Base-by-base conservation (phyloP, 2,888 invertebrate species). In the Eristalis tenax region DNA sequence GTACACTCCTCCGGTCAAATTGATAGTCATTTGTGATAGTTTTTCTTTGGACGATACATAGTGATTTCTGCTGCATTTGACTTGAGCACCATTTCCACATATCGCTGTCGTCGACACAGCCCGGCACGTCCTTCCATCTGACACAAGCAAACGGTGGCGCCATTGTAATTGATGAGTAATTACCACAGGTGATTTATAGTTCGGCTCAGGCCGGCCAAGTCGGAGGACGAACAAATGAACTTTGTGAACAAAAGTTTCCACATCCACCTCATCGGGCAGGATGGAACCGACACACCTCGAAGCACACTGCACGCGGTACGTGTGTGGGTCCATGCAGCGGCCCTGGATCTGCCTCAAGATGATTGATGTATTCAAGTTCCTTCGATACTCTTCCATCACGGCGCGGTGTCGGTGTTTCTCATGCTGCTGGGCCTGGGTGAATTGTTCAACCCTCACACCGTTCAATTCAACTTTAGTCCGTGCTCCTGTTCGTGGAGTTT, bases 151-250 rank as follows among this genome's bases (percentile, higher is more conserved):
- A 64, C 76, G 28, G 40, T 61, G 18, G 28, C 56, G 28, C 32
- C 65, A 61, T 61, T 75, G 59, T 83, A 83, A 79, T 83, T 83
- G 83, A 83, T 80, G 80, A 79, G 74, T 70, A 79, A 75, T 70
- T 83, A 59, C 79, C 66, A 8, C 59, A 59, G 78, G 64, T 79
- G 78, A 73, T 73, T 73, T 79, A 79, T 79, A 71, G 78, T 65
- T 70, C 11, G n/a, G 43, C 1, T n/a, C 43, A 4, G 43, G 43
- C 43, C 32, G 4, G 28, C 57, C 38, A 40, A 6, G 22, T 15
- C 38, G 66, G 22, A 63, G 23, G 35, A n/a, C 0, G 64, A 32
- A 50, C 50, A 50, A 57, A 68, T 23, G 63, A 63, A 66, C 43
- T 43, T 61, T 23, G 23, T 13, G n/a, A 71, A 35, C 18, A 70